Percentiles rank a stretch among this genome's conserved stretches.
Evolutionary conservation across 1,140 invertebrate genomes (phyloP).

Genomic region (Macrotrachela quadricornifera): DNA sequence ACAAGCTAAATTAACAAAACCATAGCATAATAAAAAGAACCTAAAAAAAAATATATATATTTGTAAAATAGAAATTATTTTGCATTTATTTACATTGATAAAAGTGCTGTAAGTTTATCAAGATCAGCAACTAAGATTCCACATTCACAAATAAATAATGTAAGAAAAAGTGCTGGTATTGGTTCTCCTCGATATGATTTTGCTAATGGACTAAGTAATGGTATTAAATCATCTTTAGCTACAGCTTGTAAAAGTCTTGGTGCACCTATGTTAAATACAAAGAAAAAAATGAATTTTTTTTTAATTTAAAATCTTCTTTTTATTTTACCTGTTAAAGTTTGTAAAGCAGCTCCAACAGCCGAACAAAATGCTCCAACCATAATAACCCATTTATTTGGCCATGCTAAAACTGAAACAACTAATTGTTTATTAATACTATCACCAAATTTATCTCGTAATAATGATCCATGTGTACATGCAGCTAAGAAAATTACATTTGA

Average conservation of each 20-base stretch:
- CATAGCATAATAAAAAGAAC: constrained; percentile 99
- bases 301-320: no score
- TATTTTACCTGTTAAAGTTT: constrained; percentile 72
- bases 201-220: constrained; percentile 69
- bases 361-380: constrained; percentile 87
- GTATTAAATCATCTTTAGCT: constrained; percentile 85
- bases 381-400: constrained; percentile 68
- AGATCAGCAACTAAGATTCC: constrained; percentile 61
- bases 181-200: constrained; percentile 83
- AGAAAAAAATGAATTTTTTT: no score
- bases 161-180: constrained; percentile 71
- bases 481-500: constrained; percentile 60
- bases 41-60: no score
- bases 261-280: constrained; percentile 19
- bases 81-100: constrained; percentile 32
- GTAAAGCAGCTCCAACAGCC: constrained; percentile 88
- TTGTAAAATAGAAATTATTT: no score
- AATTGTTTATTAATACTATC: constrained; percentile 78
- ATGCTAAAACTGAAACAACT: constrained; percentile 84
- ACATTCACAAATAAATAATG: constrained; percentile 47
- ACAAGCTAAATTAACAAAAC: constrained; percentile 94
- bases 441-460: constrained; percentile 77
- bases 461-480: constrained; percentile 68
- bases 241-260: constrained; percentile 63
- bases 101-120: constrained; percentile 35